phyloP scores from a whole-genome alignment of 35 echinoderm and acorn worm genomes.

The Diadema setosum region DNA sequence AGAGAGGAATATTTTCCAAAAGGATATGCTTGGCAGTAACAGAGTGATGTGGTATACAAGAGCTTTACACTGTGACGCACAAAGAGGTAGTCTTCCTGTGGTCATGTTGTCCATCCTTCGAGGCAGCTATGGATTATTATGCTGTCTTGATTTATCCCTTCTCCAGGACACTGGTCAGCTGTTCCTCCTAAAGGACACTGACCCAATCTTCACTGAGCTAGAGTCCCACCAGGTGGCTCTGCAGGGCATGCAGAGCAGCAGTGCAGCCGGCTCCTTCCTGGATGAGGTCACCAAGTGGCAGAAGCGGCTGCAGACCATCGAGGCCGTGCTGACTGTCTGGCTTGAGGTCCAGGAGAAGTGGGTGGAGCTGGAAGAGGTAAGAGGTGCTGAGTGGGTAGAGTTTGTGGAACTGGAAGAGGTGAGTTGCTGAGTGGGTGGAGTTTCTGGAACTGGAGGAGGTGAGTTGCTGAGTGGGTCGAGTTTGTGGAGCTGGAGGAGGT shows the following conservation, averaged over 20 bases:
- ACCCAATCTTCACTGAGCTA: slow-evolving; percentile 91
- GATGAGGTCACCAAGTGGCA: slow-evolving; percentile 99
- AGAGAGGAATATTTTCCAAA: too few species aligned
- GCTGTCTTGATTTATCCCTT: too few species aligned
- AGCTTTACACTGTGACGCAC: too few species aligned
- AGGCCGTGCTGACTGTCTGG: slow-evolving; percentile 85
- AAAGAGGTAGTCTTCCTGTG: too few species aligned
- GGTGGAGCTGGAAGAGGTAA: slow-evolving; percentile 98
- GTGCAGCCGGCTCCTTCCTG: slow-evolving; percentile 95
- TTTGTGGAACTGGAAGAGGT: too few species aligned
- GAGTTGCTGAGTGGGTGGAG: slow-evolving; percentile 90
- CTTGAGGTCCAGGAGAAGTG: slow-evolving; percentile 97
- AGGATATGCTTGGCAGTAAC: too few species aligned
- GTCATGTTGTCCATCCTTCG: too few species aligned
- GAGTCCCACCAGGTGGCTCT: slow-evolving; percentile 96
- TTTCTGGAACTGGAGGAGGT: too few species aligned
- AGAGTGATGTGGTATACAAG: too few species aligned
- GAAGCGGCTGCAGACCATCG: slow-evolving; percentile 95
- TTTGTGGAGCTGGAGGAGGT: slow-evolving; percentile 99
- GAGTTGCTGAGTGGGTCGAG: slow-evolving; percentile 90
- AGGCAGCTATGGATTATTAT: too few species aligned
- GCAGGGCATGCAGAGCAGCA: slow-evolving; percentile 95
- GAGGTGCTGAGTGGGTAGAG: too few species aligned
- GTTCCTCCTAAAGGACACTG: slow-evolving; percentile 81
- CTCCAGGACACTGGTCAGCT: slow-evolving; percentile 78